Evolutionary conservation across 2,113 vertebrate species (phyloP), one percentile per base, ranked within the genome.

Genomic region (Cathartes aura): DNA sequence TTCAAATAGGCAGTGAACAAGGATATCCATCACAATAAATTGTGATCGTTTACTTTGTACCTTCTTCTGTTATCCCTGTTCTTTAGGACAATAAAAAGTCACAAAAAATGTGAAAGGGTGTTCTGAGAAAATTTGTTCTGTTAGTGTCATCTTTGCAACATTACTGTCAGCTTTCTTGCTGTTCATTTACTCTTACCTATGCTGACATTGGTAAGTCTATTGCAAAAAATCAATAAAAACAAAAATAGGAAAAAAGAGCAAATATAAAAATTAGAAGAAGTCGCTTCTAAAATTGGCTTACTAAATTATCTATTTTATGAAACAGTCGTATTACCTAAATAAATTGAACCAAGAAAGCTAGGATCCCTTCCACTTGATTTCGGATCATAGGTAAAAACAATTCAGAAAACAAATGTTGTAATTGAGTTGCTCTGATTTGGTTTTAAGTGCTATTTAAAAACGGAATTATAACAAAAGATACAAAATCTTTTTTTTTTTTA

Each of bases 11-110:
- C 34, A 79, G 30, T 59, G 47, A 76, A 66, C 6, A 64, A 87
- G 11, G 17, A 63, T 88, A 96, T 96, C 55, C 45, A 95, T 97
- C 94, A 95, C 42, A 92, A 93, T 94, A 64, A 87, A 91, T 32
- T 52, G 34, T 38, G 47, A 60, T 73, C 82, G 63, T 78, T 96
- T 94, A 27, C 18, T 79, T 91, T 85, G 26, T 82, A 63, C 47
- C 24, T 83, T 68, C 47, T 60, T 96, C n/a, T 89, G 64, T 82
- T 84, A 67, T 30, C 11, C 11, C 7, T 47, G 29, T 58, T 83
- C 5, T 80, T 71, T 60, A 63, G 5, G 42, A 73, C 6, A 81
- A 48, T 32, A 84, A 90, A 71, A 80, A 38, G 9, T 62, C 36
- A 70, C 13, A 73, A 85, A 64, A 92, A 68, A 34, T 53, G 15